These are phyloP conservation scores for Panagrolaimus sp. DNA, from an alignment of 1,140 invertebrate species.

Conservation along the genomic window DNA sequence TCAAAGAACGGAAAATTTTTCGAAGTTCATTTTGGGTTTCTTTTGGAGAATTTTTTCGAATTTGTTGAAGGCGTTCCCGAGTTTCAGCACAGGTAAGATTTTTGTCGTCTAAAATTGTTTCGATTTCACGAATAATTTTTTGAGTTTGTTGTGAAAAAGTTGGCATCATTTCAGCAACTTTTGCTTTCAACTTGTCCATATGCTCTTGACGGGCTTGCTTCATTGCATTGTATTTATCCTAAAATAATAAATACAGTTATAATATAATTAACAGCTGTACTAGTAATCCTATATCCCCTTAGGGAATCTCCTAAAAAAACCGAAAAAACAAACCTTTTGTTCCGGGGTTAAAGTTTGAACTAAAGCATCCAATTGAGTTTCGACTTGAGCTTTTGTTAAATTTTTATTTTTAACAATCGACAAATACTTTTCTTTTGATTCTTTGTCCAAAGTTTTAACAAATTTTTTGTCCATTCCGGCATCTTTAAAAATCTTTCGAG, in stretches of 20 bases:
- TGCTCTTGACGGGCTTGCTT: not conserved
- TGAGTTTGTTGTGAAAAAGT: not conserved
- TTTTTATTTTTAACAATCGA: conserved; percentile 1
- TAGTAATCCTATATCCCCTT: not conserved
- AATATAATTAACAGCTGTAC: not conserved
- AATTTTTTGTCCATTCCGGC: not conserved
- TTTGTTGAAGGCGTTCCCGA: not conserved
- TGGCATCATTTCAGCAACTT: not conserved
- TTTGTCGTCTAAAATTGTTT: not conserved
- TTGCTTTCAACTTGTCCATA: not conserved
- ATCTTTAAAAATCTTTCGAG: not conserved
- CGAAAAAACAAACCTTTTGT: not conserved
- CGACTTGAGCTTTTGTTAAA: not conserved
- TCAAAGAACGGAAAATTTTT: not conserved
- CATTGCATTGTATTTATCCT: not conserved
- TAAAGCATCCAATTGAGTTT: not conserved
- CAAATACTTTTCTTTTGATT: not conserved
- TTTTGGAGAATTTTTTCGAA: not conserved
- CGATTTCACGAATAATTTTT: conserved; percentile 6
- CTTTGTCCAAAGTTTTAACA: not conserved
- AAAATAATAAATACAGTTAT: not conserved
- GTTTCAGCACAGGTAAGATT: not conserved
- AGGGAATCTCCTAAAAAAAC: not conserved
- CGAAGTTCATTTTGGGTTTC: not conserved
- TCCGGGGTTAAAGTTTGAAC: not conserved